Evolutionary conservation across 1,140 invertebrate genomes (phyloP).

Genomic region (Trichogramma pretiosum): DNA sequence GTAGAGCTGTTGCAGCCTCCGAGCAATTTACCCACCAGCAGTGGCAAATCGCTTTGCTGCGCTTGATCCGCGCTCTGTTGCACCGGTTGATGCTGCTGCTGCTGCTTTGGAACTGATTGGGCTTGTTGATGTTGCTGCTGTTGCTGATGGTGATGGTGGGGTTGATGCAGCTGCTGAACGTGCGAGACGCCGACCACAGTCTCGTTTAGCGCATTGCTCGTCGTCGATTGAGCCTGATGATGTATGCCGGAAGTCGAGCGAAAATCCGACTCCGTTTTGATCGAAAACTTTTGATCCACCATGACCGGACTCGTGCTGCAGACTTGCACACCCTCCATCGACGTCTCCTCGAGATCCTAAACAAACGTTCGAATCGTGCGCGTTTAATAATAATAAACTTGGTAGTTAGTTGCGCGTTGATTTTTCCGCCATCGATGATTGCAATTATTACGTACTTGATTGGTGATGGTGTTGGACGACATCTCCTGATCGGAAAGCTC

Average conservation of each 20-base stretch:
- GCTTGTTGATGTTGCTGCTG: conserved; percentile 15
- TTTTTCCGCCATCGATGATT: too few species aligned
- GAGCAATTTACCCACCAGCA: conserved; percentile 55
- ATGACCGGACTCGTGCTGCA: conserved; percentile 39
- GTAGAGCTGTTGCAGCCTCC: conserved; percentile 55
- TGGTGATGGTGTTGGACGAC: conserved; percentile 45
- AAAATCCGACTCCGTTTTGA: conserved; percentile 42
- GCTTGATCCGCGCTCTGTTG: conserved; percentile 28
- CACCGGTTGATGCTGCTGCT: conserved; percentile 29
- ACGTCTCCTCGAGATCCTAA: conserved; percentile 45
- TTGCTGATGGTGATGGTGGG: conserved; percentile 13
- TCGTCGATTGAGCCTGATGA: background rate
- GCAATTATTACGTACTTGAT: conserved; percentile 30
- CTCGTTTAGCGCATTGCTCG: conserved; percentile 33
- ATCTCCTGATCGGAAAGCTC: conserved; percentile 71
- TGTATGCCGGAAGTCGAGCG: conserved; percentile 38
- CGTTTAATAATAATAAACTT: too few species aligned
- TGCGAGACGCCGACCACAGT: conserved; percentile 30
- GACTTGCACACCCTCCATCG: conserved; percentile 47
- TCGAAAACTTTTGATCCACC: conserved; percentile 39
- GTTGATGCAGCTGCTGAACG: conserved; percentile 32
- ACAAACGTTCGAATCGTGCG: background rate
- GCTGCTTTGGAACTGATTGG: conserved; percentile 17
- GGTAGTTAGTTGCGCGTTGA: too few species aligned
- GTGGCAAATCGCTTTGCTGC: conserved; percentile 47